A percentile compares a stretch with the other conserved stretches of the same genome.
Evolutionary conservation across 2,797 vertebrate species (phyloP).

Genomic region (Gymnothorax javanicus): DNA sequence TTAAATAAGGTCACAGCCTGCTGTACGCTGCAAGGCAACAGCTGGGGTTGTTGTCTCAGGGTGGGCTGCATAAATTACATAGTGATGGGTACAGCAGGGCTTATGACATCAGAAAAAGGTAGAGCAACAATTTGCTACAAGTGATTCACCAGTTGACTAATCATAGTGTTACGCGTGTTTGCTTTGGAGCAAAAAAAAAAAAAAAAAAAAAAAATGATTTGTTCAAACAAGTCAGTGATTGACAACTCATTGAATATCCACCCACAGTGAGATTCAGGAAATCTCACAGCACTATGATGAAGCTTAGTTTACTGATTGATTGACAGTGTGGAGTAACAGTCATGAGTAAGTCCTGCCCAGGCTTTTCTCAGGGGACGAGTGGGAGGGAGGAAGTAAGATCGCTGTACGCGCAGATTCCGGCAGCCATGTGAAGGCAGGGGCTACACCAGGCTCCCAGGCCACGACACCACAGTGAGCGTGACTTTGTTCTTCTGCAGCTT

Average conservation of each 20-base stretch:
- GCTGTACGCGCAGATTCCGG: background rate
- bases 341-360: slow-evolving; percentile 28
- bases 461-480: slow-evolving; percentile 88
- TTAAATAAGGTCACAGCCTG: background rate
- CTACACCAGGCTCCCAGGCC: slow-evolving; percentile 87
- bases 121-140: background rate
- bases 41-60: background rate
- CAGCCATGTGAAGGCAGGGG: background rate
- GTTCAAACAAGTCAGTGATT: background rate
- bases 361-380: background rate
- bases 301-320: slow-evolving; percentile 28
- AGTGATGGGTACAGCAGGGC: background rate
- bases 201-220: too few species aligned
- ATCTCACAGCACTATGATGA: background rate
- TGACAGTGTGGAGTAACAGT: slow-evolving; percentile 30
- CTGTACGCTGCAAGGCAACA: background rate
- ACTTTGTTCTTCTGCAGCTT: slow-evolving; percentile 92
- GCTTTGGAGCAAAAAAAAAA: background rate
- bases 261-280: background rate
- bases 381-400: background rate
- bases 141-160: background rate
- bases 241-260: background rate
- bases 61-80: background rate
- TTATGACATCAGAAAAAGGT: background rate
- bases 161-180: background rate